Conservation (phyloP, 1,140 invertebrate genomes). For the Charaxes varanes region DNA sequence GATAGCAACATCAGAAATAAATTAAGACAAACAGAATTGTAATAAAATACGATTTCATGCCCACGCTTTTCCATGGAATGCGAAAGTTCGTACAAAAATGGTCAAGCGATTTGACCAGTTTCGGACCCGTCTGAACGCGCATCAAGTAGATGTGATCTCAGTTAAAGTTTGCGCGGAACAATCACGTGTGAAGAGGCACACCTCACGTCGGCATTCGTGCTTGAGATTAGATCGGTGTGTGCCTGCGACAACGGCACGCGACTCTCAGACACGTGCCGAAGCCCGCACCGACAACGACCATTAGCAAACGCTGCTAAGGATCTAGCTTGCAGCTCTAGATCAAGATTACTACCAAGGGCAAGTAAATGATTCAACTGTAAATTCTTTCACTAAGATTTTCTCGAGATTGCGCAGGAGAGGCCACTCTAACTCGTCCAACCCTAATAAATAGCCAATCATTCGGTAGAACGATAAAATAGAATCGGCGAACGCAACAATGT, state of each 20-base stretch:
- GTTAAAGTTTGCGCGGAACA: constrained; percentile 39
- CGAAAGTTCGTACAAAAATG: constrained; percentile 25
- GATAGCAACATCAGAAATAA: constrained; percentile 5
- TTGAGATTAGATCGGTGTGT: constrained; percentile 47
- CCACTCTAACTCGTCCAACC: constrained; percentile 6
- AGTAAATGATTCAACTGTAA: constrained; percentile 16
- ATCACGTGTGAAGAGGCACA: constrained; percentile 66
- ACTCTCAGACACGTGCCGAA: constrained; percentile 49
- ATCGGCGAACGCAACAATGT: constrained; percentile 47
- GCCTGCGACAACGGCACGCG: constrained; percentile 54
- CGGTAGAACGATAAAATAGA: constrained; percentile 35
- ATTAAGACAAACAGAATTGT: constrained; percentile 4
- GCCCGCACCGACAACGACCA: constrained; percentile 33
- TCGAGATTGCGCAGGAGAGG: background rate
- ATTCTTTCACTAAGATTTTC: constrained; percentile 7
- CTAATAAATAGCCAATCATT: constrained; percentile 25
- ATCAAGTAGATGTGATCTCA: constrained; percentile 54
- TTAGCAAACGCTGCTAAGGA: constrained; percentile 32
- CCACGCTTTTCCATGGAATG: constrained; percentile 16
- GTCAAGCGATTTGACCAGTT: constrained; percentile 34
- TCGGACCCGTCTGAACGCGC: constrained; percentile 29
- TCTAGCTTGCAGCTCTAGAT: constrained; percentile 32
- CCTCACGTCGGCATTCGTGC: constrained; percentile 58
- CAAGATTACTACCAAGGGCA: constrained; percentile 27
- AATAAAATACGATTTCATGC: constrained; percentile 7